Base-by-base conservation (phyloP, 2,888 invertebrate species). In the Andrena haemorrhoa region DNA sequence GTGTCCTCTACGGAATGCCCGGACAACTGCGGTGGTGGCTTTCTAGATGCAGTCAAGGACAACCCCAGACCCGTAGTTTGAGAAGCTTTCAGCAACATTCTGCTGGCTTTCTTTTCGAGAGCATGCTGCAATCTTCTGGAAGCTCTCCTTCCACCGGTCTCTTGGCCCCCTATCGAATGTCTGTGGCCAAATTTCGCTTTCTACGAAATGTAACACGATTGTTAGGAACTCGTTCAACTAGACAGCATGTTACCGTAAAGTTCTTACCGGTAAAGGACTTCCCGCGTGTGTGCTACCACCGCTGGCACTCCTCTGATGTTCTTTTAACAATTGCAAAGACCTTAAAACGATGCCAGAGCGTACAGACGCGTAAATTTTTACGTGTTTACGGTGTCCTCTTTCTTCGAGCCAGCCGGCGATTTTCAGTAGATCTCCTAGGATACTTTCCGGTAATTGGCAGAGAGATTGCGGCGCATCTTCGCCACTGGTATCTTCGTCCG, bases 361-460 rank as follows among this genome's bases (percentile, higher is more conserved):
- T 20, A 97, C 96, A 65, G 95, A 95, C 2, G 97, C 96, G 93
- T 97, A 97, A 26, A 97, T 96, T 86, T 96, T 96, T 84, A 97
- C 96, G 90, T 96, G 97, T 90, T 97, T 97, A 84, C 96, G 95
- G 53, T 96, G 95, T 80, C 96, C 95, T 92, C 97, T 96, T 82
- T 96, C 96, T 88, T 97, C 96, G 31, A 99, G 95, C 99, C 99
- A 99, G 64, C 95, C 96, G 0, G 98, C 97, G 77, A 98, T 97
- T 73, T 96, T 96, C 8, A 96, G 95, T 89, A 98, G 94, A 87
- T 97, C 96, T 72, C 96, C 95, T 71, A 96, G 94, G 0, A 96
- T 96, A 87, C 95, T 95, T 89, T 96, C 96, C 0, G 97, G 96
- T 68, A 97, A 94, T 90, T 96, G 96, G 73, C 96, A 95, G 29